Base-by-base conservation (phyloP, 2,888 invertebrate species). In the Hedya salicella region DNA sequence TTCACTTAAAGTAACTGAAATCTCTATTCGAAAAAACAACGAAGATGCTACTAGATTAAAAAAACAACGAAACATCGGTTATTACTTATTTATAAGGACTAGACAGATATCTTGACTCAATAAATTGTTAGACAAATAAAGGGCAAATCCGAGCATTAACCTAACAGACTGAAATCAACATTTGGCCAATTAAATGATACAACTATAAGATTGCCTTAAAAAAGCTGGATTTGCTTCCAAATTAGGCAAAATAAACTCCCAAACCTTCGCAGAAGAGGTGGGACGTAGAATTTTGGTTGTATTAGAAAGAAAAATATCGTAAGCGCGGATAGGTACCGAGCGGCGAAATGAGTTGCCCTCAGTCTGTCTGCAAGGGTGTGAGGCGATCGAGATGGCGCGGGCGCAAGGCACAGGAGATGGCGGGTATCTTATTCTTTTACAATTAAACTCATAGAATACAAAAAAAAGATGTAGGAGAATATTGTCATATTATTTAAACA, bases 301-400 rank as follows among this genome's bases (percentile, higher is more conserved):
- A 88, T 89, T 88, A 89, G 86, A 86, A 86, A 88, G 88, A 89
- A 91, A 90, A 90, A 90, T 89, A 88, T 88, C 87, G 88, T 80
- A 79, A 86, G 84, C 85, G 84, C 78, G 88, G 89, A 91, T 91
- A 90, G 87, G 87, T 86, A 65, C 85, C 82, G 86, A 86, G 85
- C 86, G 85, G 84, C 80, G 82, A 91, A 90, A 91, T 91, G 91
- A 91, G 90, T 89, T 90, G 90, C 90, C 91, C 90, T 90, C 87
- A 86, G 85, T 81, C 81, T 78, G 84, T 82, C 81, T 78, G 85
- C 79, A 81, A 89, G 91, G 91, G 91, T 90, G 89, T 89, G 90
- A 88, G 90, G 87, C 83, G 87, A 80, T 83, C 83, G 82, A 83
- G 87, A 85, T 86, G 72, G 62, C 65, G 68, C 17, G 67, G 79